Base-by-base conservation (phyloP, 2,113 vertebrate genomes). In the Numida meleagris region DNA sequence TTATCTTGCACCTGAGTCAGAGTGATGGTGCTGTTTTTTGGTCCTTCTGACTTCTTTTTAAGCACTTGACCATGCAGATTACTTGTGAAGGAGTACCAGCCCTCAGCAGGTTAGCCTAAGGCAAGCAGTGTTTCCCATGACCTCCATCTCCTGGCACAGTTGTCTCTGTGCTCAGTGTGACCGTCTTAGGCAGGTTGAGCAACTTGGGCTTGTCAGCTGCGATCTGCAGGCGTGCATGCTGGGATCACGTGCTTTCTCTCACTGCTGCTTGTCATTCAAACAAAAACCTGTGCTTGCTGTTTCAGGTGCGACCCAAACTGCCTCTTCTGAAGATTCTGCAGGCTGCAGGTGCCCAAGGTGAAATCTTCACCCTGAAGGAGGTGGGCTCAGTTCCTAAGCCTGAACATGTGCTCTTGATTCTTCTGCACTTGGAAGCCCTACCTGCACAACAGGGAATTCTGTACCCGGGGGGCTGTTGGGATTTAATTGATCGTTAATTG, bases 341-440 rank as follows among this genome's bases (percentile, higher is more conserved):
- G 88, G 98, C 98, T 85, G 99, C 98, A 20, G 99, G 99, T 18
- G 99, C 99, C 61, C 98, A 98, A 66, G 99, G 99, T 36, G 98
- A 99, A 61, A 97, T 98, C 67, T 99, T 99, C 97, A 99, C 99
- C 0, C 97, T 99, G 84, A 99, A 99, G 94, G 98, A 99, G 98
- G 99, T 99, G 88, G 92, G 98, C 9, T 43, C 14, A 25, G 23
- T 9, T 65, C 14, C 19, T 14, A 1, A 33, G 4, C 19, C 43
- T 31, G 43, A 11, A n/a, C n/a, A n/a, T n/a, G n/a, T n/a, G n/a
- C 70, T 33, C 1, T 27, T 34, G 5, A 23, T 62, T 65, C 51
- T n/a, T 34, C 46, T 50, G 14, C 43, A 3, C 25, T 73, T 62
- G 6, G 9, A 66, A 62, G 42, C 33, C 33, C 14, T 38, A 0